phyloP scores from a whole-genome alignment of 2,113 vertebrate species.

The Hypocryptadius cinnamomeus region DNA sequence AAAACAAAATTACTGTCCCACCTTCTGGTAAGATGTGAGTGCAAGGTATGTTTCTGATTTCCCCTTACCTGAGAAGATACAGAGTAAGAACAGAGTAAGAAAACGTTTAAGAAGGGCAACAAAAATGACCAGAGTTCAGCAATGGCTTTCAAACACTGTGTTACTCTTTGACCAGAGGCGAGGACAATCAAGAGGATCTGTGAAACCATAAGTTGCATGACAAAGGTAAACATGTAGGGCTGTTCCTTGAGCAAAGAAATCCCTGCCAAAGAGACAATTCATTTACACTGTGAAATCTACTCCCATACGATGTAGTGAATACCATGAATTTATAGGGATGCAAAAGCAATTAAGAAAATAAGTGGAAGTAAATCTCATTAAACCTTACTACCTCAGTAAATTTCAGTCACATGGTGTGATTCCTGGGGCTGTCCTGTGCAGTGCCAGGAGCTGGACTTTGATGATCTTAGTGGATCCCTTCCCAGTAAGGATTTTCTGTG shows the following conservation, averaged over 20 bases:
- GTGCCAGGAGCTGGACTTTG: background rate
- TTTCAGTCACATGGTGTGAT: background rate
- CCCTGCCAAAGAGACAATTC: background rate
- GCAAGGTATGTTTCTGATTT: background rate
- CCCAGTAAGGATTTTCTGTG: background rate
- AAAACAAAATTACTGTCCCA: background rate
- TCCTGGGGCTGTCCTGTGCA: background rate
- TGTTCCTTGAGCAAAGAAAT: background rate
- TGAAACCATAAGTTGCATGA: background rate
- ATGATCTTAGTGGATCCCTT: background rate
- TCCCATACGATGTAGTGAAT: background rate
- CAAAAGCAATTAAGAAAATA: background rate
- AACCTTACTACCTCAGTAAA: background rate
- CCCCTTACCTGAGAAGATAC: background rate
- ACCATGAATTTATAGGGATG: background rate
- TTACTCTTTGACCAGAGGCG: background rate
- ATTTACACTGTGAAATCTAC: background rate
- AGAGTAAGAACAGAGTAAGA: background rate
- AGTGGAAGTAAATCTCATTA: background rate
- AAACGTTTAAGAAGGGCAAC: background rate
- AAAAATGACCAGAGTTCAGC: background rate
- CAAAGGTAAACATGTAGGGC: background rate
- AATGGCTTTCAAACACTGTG: background rate
- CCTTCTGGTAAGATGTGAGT: background rate
- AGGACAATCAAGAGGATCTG: background rate